Evolutionary conservation across 53 echinoderm and acorn worm genomes (phyloP), one percentile per base, ranked within the genome.

Genomic region (Zoroaster sp.): DNA sequence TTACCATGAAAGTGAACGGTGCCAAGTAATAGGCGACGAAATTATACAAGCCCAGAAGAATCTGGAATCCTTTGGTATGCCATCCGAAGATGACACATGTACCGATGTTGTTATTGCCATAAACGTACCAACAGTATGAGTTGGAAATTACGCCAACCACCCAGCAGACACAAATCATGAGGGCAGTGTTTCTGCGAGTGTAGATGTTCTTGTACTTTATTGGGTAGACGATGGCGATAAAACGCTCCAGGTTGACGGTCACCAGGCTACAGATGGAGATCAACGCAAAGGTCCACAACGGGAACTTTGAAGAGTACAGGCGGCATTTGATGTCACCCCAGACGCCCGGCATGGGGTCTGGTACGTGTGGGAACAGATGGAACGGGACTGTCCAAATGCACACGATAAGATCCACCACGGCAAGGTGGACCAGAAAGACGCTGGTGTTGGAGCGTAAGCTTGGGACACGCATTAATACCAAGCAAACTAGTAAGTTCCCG

Each of bases 221-320:
- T 4, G 96, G 96, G 37, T 95, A 86, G 18, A 95, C 94, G 44
- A 96, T 93, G 37, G 96, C 96, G 52, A 93, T 77, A 71, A 87
- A 96, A 3, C 96, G 71, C 83, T 96, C 96, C 15, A 95, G 51
- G 35, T 93, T 95, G 12, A 95, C 94, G 32, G 86, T 88, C 9
- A 93, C 91, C n/a, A 96, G 90, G 63, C 94, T 91, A 75, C 93
- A 96, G 18, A 93, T 92, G 20, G 96, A 96, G 30, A 89, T 73
- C 46, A 95, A 89, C 31, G 95, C 91, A 14, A 91, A 83, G 44
- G 85, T 87, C 96, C 96, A 96, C 28, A 96, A 83, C 13, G 93
- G 95, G 75, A 95, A 95, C 69, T 96, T 94, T 39, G 93, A 93
- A 69, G 88, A 49, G 86, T 91, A 94, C 2, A 96, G 25, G 11